Evolutionary conservation across 2,113 vertebrate genomes (phyloP).

Genomic region (Reinhardtius hippoglossoides): DNA sequence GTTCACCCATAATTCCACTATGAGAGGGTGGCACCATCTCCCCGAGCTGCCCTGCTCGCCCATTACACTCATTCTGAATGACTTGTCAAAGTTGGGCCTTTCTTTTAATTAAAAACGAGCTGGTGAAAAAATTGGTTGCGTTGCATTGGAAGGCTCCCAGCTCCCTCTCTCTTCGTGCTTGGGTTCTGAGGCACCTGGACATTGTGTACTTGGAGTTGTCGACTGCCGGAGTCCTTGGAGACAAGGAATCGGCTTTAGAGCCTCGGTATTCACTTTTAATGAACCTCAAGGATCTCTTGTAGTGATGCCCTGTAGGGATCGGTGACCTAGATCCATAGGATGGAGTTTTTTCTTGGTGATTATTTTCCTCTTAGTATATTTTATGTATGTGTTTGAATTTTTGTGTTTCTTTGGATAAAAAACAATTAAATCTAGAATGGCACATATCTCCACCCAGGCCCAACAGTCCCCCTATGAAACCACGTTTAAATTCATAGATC

Average conservation of each 20-base stretch:
- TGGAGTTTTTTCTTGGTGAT: background rate
- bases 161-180: background rate
- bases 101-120: no score
- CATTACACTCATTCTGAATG: no score
- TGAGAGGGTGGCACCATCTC: no score
- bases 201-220: background rate
- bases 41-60: no score
- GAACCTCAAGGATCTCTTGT: background rate
- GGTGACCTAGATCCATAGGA: background rate
- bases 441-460: background rate
- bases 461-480: no score
- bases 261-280: background rate
- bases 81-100: no score
- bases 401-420: background rate
- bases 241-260: background rate
- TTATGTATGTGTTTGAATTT: no score
- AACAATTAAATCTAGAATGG: background rate
- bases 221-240: background rate
- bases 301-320: background rate
- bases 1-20: background rate
- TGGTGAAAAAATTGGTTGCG: no score
- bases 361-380: background rate
- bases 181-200: background rate
- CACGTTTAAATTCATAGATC: no score
- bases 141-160: background rate